Evolutionary conservation across 1,140 invertebrate species (phyloP), one percentile per base, ranked within the genome.

Genomic region (Chrysoperla carnea): DNA sequence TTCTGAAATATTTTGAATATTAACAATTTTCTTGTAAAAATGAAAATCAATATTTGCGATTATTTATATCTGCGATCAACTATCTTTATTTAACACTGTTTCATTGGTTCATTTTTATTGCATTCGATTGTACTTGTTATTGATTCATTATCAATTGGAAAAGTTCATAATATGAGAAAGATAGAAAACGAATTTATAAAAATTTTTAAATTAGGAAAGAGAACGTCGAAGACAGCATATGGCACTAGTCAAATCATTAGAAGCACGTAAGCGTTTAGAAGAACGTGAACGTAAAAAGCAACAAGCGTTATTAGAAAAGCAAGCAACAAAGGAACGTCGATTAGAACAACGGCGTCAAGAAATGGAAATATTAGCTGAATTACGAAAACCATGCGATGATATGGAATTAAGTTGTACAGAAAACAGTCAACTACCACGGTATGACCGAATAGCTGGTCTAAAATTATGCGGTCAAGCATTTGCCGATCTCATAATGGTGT

Each of bases 181-280:
- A n/a, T n/a, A n/a, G n/a, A n/a, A n/a, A n/a, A n/a, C n/a, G n/a
- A n/a, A n/a, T n/a, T n/a, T n/a, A n/a, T 23, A 23, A 23, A 23
- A 33, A 11, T 8, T 33, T 13, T 48, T 36, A 11, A 45, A 43
- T 9, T 53, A 93, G 87, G 91, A 94, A 60, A 69, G 86, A 39
- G 91, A 96, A 61, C 70, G 91, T 56, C 69, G 87, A 53, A 69
- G 88, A 35, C 89, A 94, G 58, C 89, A 94, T 58, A 84, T 90
- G 65, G 70, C 84, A 1, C 64, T 93, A 31, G 81, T 96, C 13
- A 78, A 89, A 27, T 83, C 87, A 36, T 55, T 94, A 41, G 90
- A 94, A 54, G 73, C 76, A 40, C 73, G 88, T 4, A 77, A 88
- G 44, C 78, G 81, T 49, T 80, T 86, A 61, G 88, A 93, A 60